A percentile compares a stretch with the other conserved stretches of the same genome.
Evolutionary conservation across 2,797 vertebrate species (phyloP).

Genomic region (Cyclura pinguis): DNA sequence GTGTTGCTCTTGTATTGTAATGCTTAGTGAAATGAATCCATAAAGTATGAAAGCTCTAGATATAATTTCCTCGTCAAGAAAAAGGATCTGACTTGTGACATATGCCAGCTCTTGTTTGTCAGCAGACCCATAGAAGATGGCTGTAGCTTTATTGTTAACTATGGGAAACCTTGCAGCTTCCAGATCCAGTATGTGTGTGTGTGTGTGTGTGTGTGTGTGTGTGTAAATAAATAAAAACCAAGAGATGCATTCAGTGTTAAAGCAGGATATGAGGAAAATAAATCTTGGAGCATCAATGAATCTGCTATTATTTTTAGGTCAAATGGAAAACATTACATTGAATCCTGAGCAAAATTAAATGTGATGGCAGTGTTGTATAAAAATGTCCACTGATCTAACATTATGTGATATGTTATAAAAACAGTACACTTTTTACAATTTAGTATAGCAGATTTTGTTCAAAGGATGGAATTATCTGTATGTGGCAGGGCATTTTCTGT

Average conservation of each 20-base stretch:
- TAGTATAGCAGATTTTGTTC: not conserved
- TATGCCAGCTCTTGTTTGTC: conserved; percentile 8
- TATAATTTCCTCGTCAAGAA: conserved; percentile 25
- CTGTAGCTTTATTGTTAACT: conserved; percentile 47
- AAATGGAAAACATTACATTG: conserved; percentile 5
- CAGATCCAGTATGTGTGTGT: not conserved
- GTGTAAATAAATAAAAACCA: conserved; percentile 18
- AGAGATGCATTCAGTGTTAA: conserved; percentile 15
- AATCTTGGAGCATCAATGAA: conserved; percentile 39
- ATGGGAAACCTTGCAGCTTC: conserved; percentile 31
- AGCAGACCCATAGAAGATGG: not conserved
- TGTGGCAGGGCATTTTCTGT: not conserved
- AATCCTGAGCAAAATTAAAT: not conserved
- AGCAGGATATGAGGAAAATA: conserved; percentile 24
- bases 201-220: no score
- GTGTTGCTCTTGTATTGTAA: conserved; percentile 40
- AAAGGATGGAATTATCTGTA: not conserved
- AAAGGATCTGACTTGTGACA: not conserved
- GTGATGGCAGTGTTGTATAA: not conserved
- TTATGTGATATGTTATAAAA: not conserved
- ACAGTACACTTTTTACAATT: not conserved
- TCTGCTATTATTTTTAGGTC: conserved; percentile 7
- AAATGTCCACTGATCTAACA: not conserved
- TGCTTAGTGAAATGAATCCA: not conserved
- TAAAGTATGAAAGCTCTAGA: conserved; percentile 15